Base-by-base conservation (phyloP, 2,797 vertebrate species). In the Sebastes hopkinsi region DNA sequence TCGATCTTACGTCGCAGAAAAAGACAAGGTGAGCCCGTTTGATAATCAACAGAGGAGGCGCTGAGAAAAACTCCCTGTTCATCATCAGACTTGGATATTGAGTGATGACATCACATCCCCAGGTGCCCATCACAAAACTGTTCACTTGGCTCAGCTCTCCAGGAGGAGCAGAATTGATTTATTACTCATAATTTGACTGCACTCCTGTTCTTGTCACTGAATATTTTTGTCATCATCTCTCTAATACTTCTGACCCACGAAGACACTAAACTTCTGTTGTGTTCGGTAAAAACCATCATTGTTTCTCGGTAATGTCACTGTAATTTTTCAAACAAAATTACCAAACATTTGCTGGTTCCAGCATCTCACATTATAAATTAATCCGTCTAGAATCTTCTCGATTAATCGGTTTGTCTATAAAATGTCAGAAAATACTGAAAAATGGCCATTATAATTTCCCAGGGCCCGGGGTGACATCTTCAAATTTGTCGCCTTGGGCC, bases 21-120 rank as follows among this genome's bases (percentile, higher is more conserved):
- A 87, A 87, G 85, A 88, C 83, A 75, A 86, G 84, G 87, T 77
- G 87, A 90, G 86, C 36, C 72, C 3, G 79, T 86, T 84, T 87
- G 79, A 88, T 86, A 87, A 89, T 84, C 56, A 80, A 90, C 85
- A 87, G 81, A 77, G 73, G 79, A 85, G 80, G 83, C 69, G 25
- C 72, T 18, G 86, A 84, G 86, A 85, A 89, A 89, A 88, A 87
- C 80, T 88, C 84, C 20, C 75, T 75, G 87, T 88, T 92, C 87
- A 77, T 91, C 87, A 76, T 73, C 80, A 73, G 80, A 83, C 79
- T 65, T 55, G 68, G 72, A 82, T 90, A 94, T 90, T 81, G 91
- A 89, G 75, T 60, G 76, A 84, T 90, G 86, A 91, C 88, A 79
- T 89, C 81, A 90, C 79, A 75, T 88, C 84, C 80, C 70, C 81